phyloP scores from a whole-genome alignment of 2,113 vertebrate genomes.

The Cathartes aura region DNA sequence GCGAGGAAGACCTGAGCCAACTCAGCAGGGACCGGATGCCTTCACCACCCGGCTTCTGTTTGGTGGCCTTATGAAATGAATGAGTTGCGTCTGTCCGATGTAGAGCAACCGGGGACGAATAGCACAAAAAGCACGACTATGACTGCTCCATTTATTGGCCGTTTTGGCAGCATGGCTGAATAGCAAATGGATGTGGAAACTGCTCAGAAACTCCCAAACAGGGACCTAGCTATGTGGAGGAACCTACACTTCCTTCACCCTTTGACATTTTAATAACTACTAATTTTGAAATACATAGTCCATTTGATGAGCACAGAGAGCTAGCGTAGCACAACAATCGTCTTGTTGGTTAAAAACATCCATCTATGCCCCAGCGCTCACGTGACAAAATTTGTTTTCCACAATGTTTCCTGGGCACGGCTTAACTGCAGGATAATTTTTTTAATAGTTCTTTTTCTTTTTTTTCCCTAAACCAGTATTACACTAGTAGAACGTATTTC shows the following conservation, averaged over 20 bases:
- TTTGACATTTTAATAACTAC: constrained; percentile 55
- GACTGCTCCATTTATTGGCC: constrained; percentile 41
- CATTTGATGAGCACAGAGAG: not conserved
- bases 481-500: not conserved
- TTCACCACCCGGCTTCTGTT: not conserved
- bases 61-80: constrained; percentile 36
- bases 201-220: constrained; percentile 40
- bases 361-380: not conserved
- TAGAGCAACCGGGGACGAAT: not conserved
- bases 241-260: constrained; percentile 63
- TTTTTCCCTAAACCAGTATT: not conserved
- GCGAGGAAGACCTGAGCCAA: not conserved
- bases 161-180: constrained; percentile 37
- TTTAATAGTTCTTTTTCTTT: not conserved
- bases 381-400: not conserved
- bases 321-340: not conserved
- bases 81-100: not conserved
- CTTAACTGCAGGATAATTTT: not conserved
- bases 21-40: constrained; percentile 17
- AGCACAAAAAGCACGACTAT: not conserved
- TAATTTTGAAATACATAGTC: constrained; percentile 23
- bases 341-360: not conserved
- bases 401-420: not conserved
- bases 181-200: constrained; percentile 55
- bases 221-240: constrained; percentile 20